These are phyloP conservation scores for Laterallus jamaicensis DNA, from an alignment of 2,113 vertebrate genomes.

Conservation along the genomic window DNA sequence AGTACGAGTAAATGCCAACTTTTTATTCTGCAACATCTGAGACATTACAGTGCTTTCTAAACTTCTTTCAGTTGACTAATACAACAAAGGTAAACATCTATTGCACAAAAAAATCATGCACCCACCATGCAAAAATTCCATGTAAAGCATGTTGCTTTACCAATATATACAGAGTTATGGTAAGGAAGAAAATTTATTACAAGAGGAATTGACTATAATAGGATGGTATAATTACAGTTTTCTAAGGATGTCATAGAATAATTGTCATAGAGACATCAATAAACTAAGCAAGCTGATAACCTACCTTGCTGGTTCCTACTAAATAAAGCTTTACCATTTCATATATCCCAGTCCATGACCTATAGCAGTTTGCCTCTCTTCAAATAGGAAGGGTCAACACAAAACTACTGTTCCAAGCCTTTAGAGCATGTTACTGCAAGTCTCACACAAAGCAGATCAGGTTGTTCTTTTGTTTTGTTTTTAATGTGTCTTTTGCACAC, in stretches of 20 bases:
- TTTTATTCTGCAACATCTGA: background rate
- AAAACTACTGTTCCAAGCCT: background rate
- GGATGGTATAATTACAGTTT: background rate
- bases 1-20: background rate
- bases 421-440: background rate
- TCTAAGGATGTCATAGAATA: background rate
- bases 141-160: rapidly evolving
- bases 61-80: background rate
- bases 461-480: background rate
- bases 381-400: background rate
- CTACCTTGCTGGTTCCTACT: no score
- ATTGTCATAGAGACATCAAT: background rate
- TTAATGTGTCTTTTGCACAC: background rate
- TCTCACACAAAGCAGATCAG: background rate
- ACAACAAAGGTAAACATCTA: background rate
- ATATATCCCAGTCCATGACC: background rate
- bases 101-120: background rate
- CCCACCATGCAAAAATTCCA: background rate
- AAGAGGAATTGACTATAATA: background rate
- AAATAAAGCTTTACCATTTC: background rate
- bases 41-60: background rate
- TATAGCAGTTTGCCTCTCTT: background rate
- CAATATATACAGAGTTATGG: background rate
- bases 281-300: background rate
- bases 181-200: background rate